Conservation (phyloP, 2,888 invertebrate species). For the Cosmopolites sordidus region DNA sequence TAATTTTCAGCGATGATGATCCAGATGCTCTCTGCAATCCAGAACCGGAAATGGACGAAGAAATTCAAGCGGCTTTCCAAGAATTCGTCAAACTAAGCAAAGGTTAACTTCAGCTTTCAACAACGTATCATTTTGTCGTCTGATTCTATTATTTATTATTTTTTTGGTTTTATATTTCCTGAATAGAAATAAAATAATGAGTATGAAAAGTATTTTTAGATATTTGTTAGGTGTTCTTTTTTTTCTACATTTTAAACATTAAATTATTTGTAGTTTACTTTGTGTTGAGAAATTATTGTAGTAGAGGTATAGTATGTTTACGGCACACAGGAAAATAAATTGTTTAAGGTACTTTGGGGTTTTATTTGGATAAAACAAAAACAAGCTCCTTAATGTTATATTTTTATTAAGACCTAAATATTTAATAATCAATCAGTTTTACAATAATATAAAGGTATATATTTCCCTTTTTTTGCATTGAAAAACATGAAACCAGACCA, state of each 20-base stretch:
- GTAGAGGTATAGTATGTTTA: no score
- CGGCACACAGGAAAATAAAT: no score
- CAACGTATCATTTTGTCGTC: neutral
- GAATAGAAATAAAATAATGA: neutral
- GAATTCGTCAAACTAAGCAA: conserved; percentile 50
- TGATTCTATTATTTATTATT: neutral
- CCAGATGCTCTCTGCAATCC: conserved; percentile 51
- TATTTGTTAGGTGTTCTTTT: no score
- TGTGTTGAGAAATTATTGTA: neutral
- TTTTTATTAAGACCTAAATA: no score
- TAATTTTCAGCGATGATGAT: conserved; percentile 45
- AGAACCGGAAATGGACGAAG: conserved; percentile 60
- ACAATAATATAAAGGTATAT: no score
- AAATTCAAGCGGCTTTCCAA: conserved; percentile 56
- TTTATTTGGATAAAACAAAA: no score
- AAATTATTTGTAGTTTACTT: neutral
- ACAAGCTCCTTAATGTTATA: no score
- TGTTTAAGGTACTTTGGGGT: no score
- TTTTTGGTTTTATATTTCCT: neutral
- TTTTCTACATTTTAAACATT: no score
- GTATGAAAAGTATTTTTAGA: neutral
- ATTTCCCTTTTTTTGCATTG: no score
- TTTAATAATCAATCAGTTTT: no score
- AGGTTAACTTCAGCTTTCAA: conserved; percentile 2
- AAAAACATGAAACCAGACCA: no score